Conservation (phyloP, 2,113 vertebrate genomes). For the Saccopteryx bilineata region DNA sequence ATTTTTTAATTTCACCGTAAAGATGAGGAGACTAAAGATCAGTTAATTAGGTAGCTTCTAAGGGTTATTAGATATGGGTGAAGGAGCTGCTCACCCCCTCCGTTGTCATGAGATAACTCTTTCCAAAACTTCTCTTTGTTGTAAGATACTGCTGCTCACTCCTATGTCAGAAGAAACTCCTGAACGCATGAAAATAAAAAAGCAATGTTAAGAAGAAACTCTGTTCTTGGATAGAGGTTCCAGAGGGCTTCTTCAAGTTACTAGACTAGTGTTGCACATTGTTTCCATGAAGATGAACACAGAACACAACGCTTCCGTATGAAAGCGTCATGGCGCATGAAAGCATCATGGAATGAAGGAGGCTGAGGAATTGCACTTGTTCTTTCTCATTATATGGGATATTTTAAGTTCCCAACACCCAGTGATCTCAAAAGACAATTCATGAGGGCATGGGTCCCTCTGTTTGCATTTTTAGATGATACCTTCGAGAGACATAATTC, state of each 20-base stretch:
- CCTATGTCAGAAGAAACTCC: background rate
- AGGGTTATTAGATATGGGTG: background rate
- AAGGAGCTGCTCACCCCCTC: background rate
- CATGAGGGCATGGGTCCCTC: background rate
- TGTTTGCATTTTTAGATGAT: conserved; percentile 5
- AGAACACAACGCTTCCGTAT: background rate
- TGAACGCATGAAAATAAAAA: background rate
- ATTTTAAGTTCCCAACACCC: background rate
- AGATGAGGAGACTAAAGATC: conserved; percentile 2
- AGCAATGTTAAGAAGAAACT: background rate
- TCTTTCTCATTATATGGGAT: background rate
- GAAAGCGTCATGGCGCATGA: background rate
- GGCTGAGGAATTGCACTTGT: background rate
- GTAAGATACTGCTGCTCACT: background rate
- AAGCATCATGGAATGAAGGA: background rate
- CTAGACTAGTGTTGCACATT: background rate
- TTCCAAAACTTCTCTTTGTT: background rate
- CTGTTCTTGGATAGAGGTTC: background rate
- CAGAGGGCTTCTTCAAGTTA: background rate
- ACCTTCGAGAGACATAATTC: conserved; percentile 1
- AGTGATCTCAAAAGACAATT: background rate
- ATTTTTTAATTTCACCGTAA: background rate
- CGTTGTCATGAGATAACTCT: background rate
- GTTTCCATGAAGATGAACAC: background rate
- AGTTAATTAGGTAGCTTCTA: background rate